Conservation (phyloP, 1,140 invertebrate genomes). For the Rhagoletis pomonella region DNA sequence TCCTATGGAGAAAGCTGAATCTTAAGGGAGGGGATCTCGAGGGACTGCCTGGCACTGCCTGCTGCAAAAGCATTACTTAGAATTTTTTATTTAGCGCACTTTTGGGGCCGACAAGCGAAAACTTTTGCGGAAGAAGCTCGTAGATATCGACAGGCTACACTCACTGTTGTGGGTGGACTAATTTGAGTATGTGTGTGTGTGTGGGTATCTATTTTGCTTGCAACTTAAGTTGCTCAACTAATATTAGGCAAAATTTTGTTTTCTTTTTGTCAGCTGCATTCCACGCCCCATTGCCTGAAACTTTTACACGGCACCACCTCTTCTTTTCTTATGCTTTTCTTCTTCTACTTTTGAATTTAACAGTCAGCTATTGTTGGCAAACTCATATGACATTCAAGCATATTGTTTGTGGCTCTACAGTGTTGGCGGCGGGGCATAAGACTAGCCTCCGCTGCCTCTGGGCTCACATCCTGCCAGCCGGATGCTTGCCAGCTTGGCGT, state of each 20-base stretch:
- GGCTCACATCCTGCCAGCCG: slow-evolving; percentile 4
- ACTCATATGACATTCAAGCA: slow-evolving; percentile 29
- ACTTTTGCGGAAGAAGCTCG: background rate
- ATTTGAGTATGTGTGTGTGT: background rate
- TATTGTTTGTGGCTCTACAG: slow-evolving; percentile 3
- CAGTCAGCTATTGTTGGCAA: slow-evolving; percentile 8
- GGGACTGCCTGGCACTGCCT: background rate
- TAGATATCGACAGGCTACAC: background rate
- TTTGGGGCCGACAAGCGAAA: background rate
- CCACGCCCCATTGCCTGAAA: slow-evolving; percentile 38
- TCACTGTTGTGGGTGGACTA: background rate
- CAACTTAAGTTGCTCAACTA: background rate
- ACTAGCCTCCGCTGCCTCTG: background rate
- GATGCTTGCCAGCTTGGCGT: background rate
- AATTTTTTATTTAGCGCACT: background rate
- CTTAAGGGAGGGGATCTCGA: background rate
- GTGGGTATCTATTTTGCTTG: background rate
- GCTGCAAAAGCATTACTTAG: background rate
- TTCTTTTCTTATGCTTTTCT: no score
- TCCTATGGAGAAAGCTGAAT: background rate
- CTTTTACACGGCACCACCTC: background rate
- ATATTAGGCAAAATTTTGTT: no score
- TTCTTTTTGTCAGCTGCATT: background rate
- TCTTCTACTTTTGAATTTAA: no score
- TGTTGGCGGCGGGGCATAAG: background rate